Base-by-base conservation (phyloP, 2,888 invertebrate species). In the Eurytoma californica region DNA sequence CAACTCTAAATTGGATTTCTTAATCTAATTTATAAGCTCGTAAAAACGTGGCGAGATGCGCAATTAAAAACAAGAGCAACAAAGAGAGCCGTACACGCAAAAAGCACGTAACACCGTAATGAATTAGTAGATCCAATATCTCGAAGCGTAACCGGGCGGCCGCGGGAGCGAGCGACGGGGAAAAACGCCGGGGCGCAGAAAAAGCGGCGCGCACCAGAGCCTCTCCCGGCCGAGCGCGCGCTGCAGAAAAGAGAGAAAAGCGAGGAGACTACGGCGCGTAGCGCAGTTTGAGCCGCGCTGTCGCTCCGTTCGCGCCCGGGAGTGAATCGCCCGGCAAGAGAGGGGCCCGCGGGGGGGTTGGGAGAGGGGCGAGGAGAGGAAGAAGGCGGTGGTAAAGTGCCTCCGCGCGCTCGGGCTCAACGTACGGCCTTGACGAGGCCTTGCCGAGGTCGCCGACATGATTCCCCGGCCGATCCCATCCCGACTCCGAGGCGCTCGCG, bases 361-460 rank as follows among this genome's bases (percentile, higher is more conserved):
- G 81, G 76, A 78, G 81, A 79, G 80, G 58, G 24, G 63, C 20
- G 53, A 66, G 65, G 39, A 49, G 65, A 57, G 55, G 81, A 83
- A 79, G 75, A 79, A 78, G 81, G 81, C 79, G 77, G 77, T 80
- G 67, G 72, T 72, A 55, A 83, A 82, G 79, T 83, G 82, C 83
- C 85, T 86, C 83, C 83, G 53, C 63, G 55, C n/a, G 57, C 24
- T 84, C 82, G 85, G 86, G 88, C 89, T 89, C 88, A 89, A 88
- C 86, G 88, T 87, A 88, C 89, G 89, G 86, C 90, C 90, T 90
- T 90, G 89, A 86, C 83, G 87, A 86, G 89, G 86, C 89, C 89
- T 89, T 88, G 89, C 87, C 79, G 87, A 87, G 89, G 89, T 90
- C 89, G 86, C 87, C 87, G 88, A 89, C 89, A 87, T 88, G 87